Base-by-base conservation (phyloP, 1,140 invertebrate species). In the Atopsyche davidsoni region DNA sequence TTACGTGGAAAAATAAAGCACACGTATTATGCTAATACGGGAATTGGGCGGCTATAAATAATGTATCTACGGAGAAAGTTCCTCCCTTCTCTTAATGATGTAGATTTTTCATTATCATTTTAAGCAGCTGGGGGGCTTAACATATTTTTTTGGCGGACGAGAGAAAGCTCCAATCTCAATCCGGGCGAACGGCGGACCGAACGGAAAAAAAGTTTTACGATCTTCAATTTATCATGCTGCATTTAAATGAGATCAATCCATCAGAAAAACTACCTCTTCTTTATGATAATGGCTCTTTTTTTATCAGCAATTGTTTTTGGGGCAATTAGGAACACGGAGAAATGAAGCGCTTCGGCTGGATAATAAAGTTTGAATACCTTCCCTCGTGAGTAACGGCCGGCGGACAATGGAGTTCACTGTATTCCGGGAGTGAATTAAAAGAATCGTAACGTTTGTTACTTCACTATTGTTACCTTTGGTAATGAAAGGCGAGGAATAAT, bases 231-330 rank as follows among this genome's bases (percentile, higher is more conserved):
- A 47, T 47, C 46, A 36, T 38, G 17, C 31, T 47, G 46, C 31
- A 47, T 47, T 47, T 47, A 47, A 47, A 47, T 47, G 16, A 47
- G 46, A 19, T 17, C 46, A 18, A 47, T 47, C 46, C 46, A 47
- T 47, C 46, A 47, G 34, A 17, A 9, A 2, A 24, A 47, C 46
- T 38, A 38, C 46, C 38, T 19, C 38, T 46, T 46, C 28, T 32
- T 46, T 11, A 38, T 22, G 32, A 32, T 47, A 47, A 47, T 47
- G 35, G 34, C 21, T 4, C 18, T 38, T 36, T 47, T 38, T 47
- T 47, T 47, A 43, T 47, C 19, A 34, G 35, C 14, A 34, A 38
- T 32, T 47, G 32, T 32, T 47, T 47, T 47, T 18, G 34, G 24
- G 34, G 46, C 24, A 47, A 47, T 47, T 47, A 47, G 46, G 18